Conservation (phyloP, 2,113 vertebrate species). For the Elgaria multicarinata region DNA sequence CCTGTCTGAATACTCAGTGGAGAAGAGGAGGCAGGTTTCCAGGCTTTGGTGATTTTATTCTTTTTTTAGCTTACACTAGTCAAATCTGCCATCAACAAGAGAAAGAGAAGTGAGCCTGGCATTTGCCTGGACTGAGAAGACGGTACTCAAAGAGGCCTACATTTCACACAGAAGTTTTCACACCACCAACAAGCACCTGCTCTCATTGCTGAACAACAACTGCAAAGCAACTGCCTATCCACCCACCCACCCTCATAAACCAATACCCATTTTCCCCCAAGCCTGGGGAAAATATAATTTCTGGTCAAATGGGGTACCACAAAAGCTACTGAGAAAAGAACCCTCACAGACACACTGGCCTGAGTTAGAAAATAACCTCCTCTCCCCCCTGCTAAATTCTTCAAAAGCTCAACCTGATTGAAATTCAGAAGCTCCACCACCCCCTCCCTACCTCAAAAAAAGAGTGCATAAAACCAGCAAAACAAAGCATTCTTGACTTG, state of each 20-base stretch:
- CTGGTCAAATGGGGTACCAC: conserved; percentile 60
- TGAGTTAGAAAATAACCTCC: conserved; percentile 75
- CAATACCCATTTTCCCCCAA: background rate
- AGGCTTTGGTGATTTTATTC: conserved; percentile 68
- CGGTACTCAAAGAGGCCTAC: conserved; percentile 37
- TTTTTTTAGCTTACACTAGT: conserved; percentile 45
- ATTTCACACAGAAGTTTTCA: conserved; percentile 27
- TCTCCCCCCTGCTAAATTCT: conserved; percentile 77
- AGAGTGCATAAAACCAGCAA: conserved; percentile 77
- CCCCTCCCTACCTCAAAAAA: conserved; percentile 76
- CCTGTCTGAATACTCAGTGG: conserved; percentile 54
- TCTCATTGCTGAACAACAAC: background rate
- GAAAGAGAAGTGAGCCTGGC: background rate
- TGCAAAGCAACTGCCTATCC: background rate
- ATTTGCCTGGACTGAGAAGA: conserved; percentile 14
- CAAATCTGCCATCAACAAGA: conserved; percentile 52
- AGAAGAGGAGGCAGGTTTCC: conserved; percentile 53
- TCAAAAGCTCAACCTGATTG: conserved; percentile 83
- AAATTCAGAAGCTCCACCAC: conserved; percentile 81
- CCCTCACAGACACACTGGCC: conserved; percentile 58
- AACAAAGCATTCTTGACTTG: conserved; percentile 75
- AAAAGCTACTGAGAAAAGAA: conserved; percentile 44
- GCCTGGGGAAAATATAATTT: background rate
- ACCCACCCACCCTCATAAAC: background rate
- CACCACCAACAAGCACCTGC: background rate